Percentiles rank a stretch among this genome's conserved stretches.
Evolutionary conservation across 2,797 vertebrate genomes (phyloP).

Genomic region (Macroramphosus scolopax): DNA sequence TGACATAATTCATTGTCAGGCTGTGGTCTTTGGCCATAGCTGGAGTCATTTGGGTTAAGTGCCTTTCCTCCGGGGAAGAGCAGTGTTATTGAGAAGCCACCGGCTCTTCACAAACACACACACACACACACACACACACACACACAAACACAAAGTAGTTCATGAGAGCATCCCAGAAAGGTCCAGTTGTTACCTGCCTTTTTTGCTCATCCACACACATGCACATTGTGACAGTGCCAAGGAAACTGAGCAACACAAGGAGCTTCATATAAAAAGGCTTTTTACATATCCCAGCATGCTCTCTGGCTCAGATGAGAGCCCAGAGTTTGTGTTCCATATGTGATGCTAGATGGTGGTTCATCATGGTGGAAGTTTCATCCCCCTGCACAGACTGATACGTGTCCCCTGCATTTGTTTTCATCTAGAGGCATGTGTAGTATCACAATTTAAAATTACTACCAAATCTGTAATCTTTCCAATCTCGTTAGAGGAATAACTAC

Average conservation of each 20-base stretch:
- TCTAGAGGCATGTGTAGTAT: too few species aligned
- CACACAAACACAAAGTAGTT: conserved; percentile 7
- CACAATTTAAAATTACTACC: too few species aligned
- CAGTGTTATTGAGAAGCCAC: conserved; percentile 39
- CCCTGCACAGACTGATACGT: too few species aligned
- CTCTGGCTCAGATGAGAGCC: conserved; percentile 45
- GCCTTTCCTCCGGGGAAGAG: conserved; percentile 50
- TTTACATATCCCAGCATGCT: conserved; percentile 57
- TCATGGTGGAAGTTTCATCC: too few species aligned
- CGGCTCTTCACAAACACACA: conserved; percentile 10
- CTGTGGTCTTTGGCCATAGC: conserved; percentile 43
- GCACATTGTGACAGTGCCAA: conserved; percentile 25
- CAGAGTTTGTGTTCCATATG: too few species aligned
- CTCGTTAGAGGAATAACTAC: not conserved
- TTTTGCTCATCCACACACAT: conserved; percentile 5
- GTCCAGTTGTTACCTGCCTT: conserved; percentile 11
- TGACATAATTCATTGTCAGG: conserved; percentile 38
- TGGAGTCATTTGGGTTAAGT: conserved; percentile 69
- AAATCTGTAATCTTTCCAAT: not conserved
- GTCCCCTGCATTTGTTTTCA: too few species aligned
- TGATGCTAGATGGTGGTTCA: too few species aligned
- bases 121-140: not conserved
- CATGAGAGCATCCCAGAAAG: conserved; percentile 1
- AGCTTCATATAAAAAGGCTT: too few species aligned
- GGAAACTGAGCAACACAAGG: too few species aligned